Conservation (phyloP, 1,140 invertebrate species). For the Aplysia californica region DNA sequence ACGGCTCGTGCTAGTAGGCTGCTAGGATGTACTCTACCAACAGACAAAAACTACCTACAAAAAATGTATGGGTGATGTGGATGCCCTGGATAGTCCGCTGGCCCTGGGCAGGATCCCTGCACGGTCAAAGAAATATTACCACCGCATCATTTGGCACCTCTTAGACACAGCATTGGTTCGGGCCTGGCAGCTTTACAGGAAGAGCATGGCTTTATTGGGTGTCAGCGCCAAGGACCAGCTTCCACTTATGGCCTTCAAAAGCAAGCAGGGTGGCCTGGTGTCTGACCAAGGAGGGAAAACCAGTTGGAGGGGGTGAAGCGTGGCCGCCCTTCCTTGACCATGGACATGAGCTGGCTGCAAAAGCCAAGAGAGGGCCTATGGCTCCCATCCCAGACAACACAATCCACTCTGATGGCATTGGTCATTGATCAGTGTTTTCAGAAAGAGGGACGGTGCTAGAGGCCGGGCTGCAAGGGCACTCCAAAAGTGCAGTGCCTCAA, state of each 20-base stretch:
- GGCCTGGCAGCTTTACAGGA: constrained; percentile 52
- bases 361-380: not conserved
- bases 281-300: not conserved
- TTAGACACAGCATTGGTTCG: constrained; percentile 53
- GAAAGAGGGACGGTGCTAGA: constrained; percentile 22
- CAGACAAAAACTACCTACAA: constrained; percentile 60
- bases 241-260: constrained; percentile 1
- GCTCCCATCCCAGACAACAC: not conserved
- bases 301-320: not conserved
- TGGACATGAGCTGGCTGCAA: not conserved
- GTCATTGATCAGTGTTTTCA: constrained; percentile 13
- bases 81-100: constrained; percentile 49
- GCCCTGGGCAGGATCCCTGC: constrained; percentile 46
- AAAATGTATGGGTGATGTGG: constrained; percentile 65
- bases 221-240: not conserved
- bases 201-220: constrained; percentile 22
- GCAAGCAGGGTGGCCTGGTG: not conserved
- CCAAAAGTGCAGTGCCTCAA: constrained; percentile 23
- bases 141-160: constrained; percentile 46
- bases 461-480: not conserved
- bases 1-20: constrained; percentile 32
- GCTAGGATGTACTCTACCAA: constrained; percentile 18
- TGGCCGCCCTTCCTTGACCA: not conserved
- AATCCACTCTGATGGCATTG: constrained; percentile 21
- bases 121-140: constrained; percentile 53